Percentiles rank a stretch among this genome's conserved stretches.
Evolutionary conservation across 2,113 vertebrate genomes (phyloP).

Genomic region (Clarias batrachus): DNA sequence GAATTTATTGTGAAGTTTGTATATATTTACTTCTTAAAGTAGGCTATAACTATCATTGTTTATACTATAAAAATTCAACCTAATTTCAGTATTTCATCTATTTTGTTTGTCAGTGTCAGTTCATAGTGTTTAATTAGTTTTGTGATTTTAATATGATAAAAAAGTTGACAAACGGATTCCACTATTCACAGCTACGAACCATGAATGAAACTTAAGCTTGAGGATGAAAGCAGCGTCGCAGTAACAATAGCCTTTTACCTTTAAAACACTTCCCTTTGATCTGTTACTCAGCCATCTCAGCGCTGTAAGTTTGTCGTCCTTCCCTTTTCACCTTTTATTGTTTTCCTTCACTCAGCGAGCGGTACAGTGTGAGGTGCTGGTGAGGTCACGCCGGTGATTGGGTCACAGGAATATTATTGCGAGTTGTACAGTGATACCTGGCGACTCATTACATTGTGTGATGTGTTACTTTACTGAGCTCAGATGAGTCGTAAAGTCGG

Average conservation of each 20-base stretch:
- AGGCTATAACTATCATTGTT: background rate
- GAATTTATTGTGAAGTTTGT: background rate
- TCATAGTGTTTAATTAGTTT: background rate
- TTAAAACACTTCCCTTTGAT: background rate
- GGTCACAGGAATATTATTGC: background rate
- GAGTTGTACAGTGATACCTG: background rate
- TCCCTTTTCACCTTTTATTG: background rate
- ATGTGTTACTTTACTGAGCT: background rate
- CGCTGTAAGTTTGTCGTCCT: background rate
- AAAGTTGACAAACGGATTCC: background rate
- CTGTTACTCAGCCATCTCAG: background rate
- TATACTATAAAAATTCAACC: background rate
- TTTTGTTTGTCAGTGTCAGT: background rate
- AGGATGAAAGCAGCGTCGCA: background rate
- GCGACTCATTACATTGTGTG: background rate
- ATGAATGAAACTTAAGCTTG: background rate
- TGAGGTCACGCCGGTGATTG: background rate
- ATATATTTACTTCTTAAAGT: no score
- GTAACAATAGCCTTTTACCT: no score
- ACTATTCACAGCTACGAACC: background rate
- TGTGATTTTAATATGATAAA: background rate
- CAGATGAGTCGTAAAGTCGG: background rate
- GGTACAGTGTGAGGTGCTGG: background rate
- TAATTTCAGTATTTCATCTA: background rate
- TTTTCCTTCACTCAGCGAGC: background rate